Conservation (phyloP, 2,113 vertebrate genomes). For the Tachysurus fulvidraco region DNA sequence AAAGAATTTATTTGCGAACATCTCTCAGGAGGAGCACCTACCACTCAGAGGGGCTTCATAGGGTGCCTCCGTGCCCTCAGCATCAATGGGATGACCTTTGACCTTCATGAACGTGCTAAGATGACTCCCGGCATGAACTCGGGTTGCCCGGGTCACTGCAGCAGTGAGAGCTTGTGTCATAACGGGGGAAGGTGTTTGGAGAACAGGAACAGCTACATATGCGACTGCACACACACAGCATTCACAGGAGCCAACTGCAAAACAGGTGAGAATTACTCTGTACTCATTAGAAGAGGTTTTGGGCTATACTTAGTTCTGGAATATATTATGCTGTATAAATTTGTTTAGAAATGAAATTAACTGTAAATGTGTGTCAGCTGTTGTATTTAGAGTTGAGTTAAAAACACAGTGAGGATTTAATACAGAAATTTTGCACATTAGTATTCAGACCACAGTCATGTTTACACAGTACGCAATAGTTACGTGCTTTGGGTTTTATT, state of each 20-base stretch:
- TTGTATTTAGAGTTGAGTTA: neutral
- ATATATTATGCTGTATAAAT: neutral
- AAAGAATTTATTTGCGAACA: neutral
- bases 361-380: neutral
- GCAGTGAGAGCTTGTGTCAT: constrained; percentile 79
- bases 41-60: constrained; percentile 80
- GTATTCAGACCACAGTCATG: neutral
- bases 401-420: neutral
- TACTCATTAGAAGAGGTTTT: neutral
- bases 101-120: constrained; percentile 83
- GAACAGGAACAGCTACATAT: constrained; percentile 80
- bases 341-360: neutral
- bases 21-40: constrained; percentile 77
- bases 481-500: neutral
- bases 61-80: constrained; percentile 81
- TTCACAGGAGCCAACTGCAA: constrained; percentile 82
- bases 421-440: neutral
- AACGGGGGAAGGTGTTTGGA: constrained; percentile 84
- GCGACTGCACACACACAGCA: constrained; percentile 81
- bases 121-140: constrained; percentile 78
- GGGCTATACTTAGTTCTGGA: neutral
- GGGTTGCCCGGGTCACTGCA: constrained; percentile 84
- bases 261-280: constrained; percentile 69
- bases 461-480: neutral
- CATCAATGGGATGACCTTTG: constrained; percentile 80